A percentile compares a stretch with the other conserved stretches of the same genome.
These are phyloP conservation scores for Acronicta psi DNA, from an alignment of 2,888 invertebrate species.

Conservation along the genomic window DNA sequence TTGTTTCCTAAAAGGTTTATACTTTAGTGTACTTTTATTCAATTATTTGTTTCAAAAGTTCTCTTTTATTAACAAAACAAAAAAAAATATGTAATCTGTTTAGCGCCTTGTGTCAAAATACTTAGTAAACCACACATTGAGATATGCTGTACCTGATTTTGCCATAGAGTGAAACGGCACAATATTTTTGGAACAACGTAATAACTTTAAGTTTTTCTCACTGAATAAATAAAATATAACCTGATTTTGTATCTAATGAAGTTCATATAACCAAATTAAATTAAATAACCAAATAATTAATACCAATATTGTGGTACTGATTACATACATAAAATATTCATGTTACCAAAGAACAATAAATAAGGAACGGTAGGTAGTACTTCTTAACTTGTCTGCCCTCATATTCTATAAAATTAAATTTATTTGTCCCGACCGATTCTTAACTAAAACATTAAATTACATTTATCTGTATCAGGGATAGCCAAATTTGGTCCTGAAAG, in stretches of 20 bases:
- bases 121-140: no score
- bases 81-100: background rate
- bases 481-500: background rate
- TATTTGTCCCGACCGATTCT: background rate
- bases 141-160: no score
- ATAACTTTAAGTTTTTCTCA: no score
- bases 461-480: background rate
- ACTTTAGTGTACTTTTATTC: background rate
- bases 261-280: no score
- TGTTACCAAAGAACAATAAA: background rate
- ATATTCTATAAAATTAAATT: background rate
- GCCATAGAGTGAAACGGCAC: no score
- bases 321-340: background rate
- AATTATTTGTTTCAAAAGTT: background rate
- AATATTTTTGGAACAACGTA: no score
- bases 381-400: background rate
- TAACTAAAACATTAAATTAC: background rate
- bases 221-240: no score
- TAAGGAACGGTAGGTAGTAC: background rate
- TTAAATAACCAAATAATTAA: no score
- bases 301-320: background rate
- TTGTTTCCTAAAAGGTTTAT: background rate
- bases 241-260: no score
- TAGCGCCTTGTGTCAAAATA: no score
- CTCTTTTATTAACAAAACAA: background rate